phyloP scores from a whole-genome alignment of 1,140 invertebrate species.

The Saccostrea glomerata region DNA sequence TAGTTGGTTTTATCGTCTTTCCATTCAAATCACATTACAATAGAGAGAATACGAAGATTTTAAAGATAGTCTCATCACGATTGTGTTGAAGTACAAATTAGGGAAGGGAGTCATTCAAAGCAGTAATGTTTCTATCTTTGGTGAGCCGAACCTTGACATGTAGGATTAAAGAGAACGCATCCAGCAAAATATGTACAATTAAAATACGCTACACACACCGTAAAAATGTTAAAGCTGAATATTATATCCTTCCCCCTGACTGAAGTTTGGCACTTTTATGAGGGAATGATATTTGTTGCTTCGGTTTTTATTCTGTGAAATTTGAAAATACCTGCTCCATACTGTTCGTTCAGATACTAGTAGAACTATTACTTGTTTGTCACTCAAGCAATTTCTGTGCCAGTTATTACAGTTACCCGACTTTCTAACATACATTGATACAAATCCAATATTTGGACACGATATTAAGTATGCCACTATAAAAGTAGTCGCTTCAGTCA shows the following conservation, averaged over 20 bases:
- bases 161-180: conserved; percentile 28
- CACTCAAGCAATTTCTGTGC: not conserved
- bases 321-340: conserved; percentile 21
- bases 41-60: conserved; percentile 21
- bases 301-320: not conserved
- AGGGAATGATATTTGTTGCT: conserved; percentile 11
- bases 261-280: not conserved
- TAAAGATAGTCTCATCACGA: conserved; percentile 34
- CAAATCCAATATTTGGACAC: no score
- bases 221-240: not conserved
- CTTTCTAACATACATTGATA: no score
- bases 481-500: no score
- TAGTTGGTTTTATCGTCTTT: conserved; percentile 1
- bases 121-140: conserved; percentile 16
- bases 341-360: not conserved
- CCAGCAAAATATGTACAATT: conserved; percentile 1
- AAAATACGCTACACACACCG: not conserved
- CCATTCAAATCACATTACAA: conserved; percentile 19
- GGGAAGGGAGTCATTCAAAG: conserved; percentile 12
- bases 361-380: not conserved
- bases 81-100: conserved; percentile 36
- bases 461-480: no score
- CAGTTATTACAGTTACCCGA: not conserved
- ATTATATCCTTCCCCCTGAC: not conserved
- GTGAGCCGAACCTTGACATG: conserved; percentile 9